A percentile compares a stretch with the other conserved stretches of the same genome.
These are phyloP conservation scores for Coturnix japonica DNA, from an alignment of 2,113 vertebrate species.

Conservation along the genomic window DNA sequence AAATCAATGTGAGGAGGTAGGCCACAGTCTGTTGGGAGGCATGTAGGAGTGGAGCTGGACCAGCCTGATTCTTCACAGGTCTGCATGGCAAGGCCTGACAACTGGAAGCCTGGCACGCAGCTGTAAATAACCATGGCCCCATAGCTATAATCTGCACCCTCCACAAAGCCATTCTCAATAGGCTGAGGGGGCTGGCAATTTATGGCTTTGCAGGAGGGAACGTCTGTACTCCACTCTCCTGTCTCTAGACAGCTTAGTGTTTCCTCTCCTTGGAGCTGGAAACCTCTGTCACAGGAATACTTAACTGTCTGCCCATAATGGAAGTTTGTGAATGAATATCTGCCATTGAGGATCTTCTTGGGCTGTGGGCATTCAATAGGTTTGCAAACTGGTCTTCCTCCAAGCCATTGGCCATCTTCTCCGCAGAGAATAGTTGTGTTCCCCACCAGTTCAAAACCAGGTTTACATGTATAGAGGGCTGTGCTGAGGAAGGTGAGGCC, in stretches of 20 bases:
- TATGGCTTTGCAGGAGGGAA: conserved; percentile 87
- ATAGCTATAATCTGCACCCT: conserved; percentile 93
- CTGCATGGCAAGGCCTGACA: conserved; percentile 90
- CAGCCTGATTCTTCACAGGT: conserved; percentile 93
- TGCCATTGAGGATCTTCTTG: conserved; percentile 85
- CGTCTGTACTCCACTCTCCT: conserved; percentile 85
- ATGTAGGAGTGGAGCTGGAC: conserved; percentile 88
- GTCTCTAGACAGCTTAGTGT: conserved; percentile 85
- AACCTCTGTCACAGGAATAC: conserved; percentile 91
- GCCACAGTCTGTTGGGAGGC: conserved; percentile 90
- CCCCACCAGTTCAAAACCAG: conserved; percentile 88
- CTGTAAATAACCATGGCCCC: conserved; percentile 98
- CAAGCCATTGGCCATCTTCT: conserved; percentile 93
- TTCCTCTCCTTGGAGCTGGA: conserved; percentile 86
- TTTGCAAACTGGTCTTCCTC: conserved; percentile 88
- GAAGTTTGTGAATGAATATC: conserved; percentile 82
- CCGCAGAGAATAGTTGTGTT: conserved; percentile 93
- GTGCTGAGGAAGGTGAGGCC: conserved; percentile 97
- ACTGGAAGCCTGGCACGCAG: conserved; percentile 94
- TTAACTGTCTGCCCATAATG: conserved; percentile 87
- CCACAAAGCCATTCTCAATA: conserved; percentile 95
- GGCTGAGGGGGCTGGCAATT: conserved; percentile 88
- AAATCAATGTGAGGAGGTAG: conserved; percentile 97
- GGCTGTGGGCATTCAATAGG: conserved; percentile 89
- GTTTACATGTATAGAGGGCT: conserved; percentile 92